Conservation (phyloP, 2,888 invertebrate genomes). For the Pharmacophagus antenor region DNA sequence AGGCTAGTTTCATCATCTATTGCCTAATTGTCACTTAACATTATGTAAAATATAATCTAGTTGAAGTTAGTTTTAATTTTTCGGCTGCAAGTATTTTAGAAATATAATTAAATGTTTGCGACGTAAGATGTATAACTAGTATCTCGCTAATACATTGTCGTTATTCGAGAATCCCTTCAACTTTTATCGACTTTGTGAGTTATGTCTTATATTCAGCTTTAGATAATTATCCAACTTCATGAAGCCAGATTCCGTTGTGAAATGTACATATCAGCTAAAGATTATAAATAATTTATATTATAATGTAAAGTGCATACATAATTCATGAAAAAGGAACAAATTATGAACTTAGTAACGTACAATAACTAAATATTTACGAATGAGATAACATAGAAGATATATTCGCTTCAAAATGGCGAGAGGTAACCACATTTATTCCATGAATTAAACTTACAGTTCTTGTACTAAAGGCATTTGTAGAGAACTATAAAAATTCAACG, state of each 20-base stretch:
- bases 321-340: slow-evolving; percentile 7
- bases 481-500: slow-evolving; percentile 25
- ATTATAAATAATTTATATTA: slow-evolving; percentile 6
- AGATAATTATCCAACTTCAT: too few relatives aligned
- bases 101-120: too few relatives aligned
- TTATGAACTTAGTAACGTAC: background rate
- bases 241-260: too few relatives aligned
- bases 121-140: too few relatives aligned
- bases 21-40: too few relatives aligned
- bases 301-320: background rate
- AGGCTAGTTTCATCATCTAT: too few relatives aligned
- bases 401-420: slow-evolving; percentile 9
- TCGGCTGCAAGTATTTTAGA: too few relatives aligned
- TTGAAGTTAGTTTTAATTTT: too few relatives aligned
- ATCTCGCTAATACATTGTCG: too few relatives aligned
- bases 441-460: slow-evolving; percentile 17
- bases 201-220: background rate
- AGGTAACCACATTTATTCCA: slow-evolving; percentile 13
- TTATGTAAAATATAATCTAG: too few relatives aligned
- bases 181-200: background rate
- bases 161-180: too few relatives aligned
- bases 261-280: background rate
- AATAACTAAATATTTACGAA: slow-evolving; percentile 12
- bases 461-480: slow-evolving; percentile 16
- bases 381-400: background rate